Conservation (phyloP, 2,888 invertebrate genomes). For the Monochamus alternatus region DNA sequence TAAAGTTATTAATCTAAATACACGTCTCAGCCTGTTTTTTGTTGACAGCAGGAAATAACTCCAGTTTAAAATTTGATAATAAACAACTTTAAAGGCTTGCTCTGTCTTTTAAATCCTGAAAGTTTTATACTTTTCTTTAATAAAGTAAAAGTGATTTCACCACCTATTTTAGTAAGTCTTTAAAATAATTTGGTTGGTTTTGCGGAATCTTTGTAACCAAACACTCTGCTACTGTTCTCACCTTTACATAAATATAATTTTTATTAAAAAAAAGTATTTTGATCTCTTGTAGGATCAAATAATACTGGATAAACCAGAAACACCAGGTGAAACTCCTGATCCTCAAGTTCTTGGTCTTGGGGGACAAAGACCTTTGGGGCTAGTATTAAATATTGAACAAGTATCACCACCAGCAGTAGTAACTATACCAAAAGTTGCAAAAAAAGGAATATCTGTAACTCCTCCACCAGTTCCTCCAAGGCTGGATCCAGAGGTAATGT, state of each 20-base stretch:
- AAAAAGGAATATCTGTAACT: slow-evolving; percentile 71
- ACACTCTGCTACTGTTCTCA: too few species aligned
- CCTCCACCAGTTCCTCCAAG: slow-evolving; percentile 77
- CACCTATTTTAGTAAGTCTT: too few species aligned
- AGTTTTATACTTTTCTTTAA: too few species aligned
- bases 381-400: slow-evolving; percentile 71
- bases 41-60: too few species aligned
- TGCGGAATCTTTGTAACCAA: too few species aligned
- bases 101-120: too few species aligned
- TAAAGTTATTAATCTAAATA: too few species aligned
- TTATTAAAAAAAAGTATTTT: slow-evolving; percentile 7
- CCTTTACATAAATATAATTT: not conserved
- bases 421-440: slow-evolving; percentile 71
- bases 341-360: slow-evolving; percentile 83
- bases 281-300: slow-evolving; percentile 68
- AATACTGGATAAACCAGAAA: slow-evolving; percentile 78
- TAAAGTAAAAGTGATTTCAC: too few species aligned
- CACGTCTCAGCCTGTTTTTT: too few species aligned
- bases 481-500: slow-evolving; percentile 74
- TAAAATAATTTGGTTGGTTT: too few species aligned
- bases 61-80: too few species aligned
- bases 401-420: slow-evolving; percentile 65
- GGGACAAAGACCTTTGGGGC: slow-evolving; percentile 84
- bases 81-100: too few species aligned
- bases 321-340: slow-evolving; percentile 86